Conservation (phyloP, 2,888 invertebrate genomes). For the Drosophila mercatorum region DNA sequence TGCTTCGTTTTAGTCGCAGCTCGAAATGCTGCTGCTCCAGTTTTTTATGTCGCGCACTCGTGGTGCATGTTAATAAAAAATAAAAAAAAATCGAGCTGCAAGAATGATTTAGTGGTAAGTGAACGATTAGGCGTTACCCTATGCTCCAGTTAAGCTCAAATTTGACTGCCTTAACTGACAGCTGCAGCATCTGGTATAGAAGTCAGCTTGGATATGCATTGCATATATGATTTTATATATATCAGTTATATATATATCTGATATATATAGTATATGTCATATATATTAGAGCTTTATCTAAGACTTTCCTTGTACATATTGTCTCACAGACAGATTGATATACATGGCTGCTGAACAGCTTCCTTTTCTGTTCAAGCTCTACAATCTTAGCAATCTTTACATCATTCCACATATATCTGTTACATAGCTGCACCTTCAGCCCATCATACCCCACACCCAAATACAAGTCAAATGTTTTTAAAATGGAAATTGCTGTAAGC, state of each 20-base stretch:
- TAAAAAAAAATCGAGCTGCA: constrained; percentile 1
- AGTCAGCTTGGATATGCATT: not conserved
- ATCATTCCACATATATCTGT: too few relatives aligned
- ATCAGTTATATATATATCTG: not conserved
- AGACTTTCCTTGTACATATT: too few relatives aligned
- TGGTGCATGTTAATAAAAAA: constrained; percentile 54
- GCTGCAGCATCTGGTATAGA: not conserved
- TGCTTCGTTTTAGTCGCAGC: constrained; percentile 21
- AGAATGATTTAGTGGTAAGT: not conserved
- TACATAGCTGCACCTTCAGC: not conserved
- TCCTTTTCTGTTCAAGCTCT: too few relatives aligned
- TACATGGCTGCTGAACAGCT: too few relatives aligned
- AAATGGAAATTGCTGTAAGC: constrained; percentile 63
- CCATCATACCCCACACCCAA: not conserved
- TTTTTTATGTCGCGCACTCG: constrained; percentile 54
- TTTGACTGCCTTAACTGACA: not conserved
- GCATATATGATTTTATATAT: not conserved
- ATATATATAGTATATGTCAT: not conserved
- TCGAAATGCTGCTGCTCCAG: constrained; percentile 61
- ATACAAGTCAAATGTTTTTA: constrained; percentile 52
- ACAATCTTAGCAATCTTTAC: too few relatives aligned
- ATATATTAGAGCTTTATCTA: not conserved
- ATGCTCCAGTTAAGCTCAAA: not conserved
- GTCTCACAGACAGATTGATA: not conserved
- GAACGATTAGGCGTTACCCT: not conserved